Conservation (phyloP, 2,888 invertebrate genomes). For the Coenonympha glycerion region DNA sequence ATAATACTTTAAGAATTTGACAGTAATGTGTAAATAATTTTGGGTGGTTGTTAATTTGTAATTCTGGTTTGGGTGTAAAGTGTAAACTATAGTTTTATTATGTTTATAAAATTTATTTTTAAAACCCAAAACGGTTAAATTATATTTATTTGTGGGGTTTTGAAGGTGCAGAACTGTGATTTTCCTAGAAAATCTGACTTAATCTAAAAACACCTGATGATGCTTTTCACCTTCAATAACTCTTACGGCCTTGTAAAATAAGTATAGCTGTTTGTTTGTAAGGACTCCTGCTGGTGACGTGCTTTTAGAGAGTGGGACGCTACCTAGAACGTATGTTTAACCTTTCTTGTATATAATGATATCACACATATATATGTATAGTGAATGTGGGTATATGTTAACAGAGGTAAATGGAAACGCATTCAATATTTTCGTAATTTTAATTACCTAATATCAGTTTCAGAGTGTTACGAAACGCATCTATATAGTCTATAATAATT, state of each 20-base stretch:
- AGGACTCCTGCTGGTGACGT: conserved; percentile 71
- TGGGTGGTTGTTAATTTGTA: conserved; percentile 3
- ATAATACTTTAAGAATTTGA: not conserved
- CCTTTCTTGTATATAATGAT: not conserved
- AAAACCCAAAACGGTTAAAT: not conserved
- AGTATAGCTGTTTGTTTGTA: conserved; percentile 45
- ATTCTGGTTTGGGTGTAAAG: not conserved
- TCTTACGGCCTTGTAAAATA: conserved; percentile 35
- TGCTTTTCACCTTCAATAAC: not conserved
- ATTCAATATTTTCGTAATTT: too few species aligned
- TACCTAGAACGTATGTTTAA: conserved; percentile 58
- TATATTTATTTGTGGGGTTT: not conserved
- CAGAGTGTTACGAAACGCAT: too few species aligned
- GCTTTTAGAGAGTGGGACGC: conserved; percentile 62
- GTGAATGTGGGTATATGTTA: not conserved
- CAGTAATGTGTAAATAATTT: conserved; percentile 3
- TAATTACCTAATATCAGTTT: too few species aligned
- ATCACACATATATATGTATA: not conserved
- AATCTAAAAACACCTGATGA: not conserved
- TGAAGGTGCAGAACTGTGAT: not conserved
- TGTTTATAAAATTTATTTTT: not conserved
- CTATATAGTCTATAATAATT: too few species aligned
- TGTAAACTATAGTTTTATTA: not conserved
- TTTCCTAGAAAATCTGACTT: too few species aligned
- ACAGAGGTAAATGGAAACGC: too few species aligned